Evolutionary conservation across 1,140 invertebrate species (phyloP).

Genomic region (Meloidogyne chitwoodi): DNA sequence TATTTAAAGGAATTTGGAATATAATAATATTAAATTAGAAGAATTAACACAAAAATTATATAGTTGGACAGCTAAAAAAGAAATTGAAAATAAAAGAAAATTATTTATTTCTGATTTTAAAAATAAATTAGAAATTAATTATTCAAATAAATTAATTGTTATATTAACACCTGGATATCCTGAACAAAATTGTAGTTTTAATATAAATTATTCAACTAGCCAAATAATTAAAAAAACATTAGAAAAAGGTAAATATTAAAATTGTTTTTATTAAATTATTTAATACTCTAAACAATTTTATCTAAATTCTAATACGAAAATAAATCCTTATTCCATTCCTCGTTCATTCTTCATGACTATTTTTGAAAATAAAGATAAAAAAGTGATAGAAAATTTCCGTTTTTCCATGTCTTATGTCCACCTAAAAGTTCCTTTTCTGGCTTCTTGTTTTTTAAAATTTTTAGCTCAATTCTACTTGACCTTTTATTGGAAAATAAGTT

Average conservation of each 20-base stretch:
- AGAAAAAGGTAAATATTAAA: not conserved
- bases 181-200: not conserved
- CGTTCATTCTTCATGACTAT: no score
- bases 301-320: no score
- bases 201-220: not conserved
- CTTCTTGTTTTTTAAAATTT: no score
- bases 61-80: not conserved
- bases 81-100: not conserved
- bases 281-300: no score
- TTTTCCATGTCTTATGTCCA: no score
- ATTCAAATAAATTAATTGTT: not conserved
- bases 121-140: not conserved
- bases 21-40: not conserved
- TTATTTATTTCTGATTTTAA: not conserved
- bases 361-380: no score
- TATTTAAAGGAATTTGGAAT: conserved; percentile 1
- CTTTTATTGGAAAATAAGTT: no score
- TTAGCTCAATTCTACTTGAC: no score
- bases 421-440: no score
- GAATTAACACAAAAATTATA: not conserved
- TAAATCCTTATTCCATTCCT: no score
- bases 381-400: no score
- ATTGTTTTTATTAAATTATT: not conserved
- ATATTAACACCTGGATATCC: not conserved
- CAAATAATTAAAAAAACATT: conserved; percentile 1